Base-by-base conservation (phyloP, 2,113 vertebrate species). In the Agapornis roseicollis region DNA sequence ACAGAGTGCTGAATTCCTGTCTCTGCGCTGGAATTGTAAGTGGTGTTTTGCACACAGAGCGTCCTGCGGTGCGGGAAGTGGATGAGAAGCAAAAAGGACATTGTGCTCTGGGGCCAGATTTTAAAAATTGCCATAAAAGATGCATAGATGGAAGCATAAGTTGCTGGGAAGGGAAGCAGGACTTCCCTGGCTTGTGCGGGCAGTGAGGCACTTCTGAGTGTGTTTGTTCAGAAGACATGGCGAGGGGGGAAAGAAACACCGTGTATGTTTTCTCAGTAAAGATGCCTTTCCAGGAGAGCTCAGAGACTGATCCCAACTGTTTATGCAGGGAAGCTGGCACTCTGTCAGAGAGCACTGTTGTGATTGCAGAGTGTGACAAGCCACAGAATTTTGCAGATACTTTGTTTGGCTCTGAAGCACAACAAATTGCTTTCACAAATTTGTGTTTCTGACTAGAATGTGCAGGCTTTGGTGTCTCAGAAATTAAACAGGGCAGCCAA, bases 311-410 rank as follows among this genome's bases (percentile, higher is more conserved):
- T 63, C 60, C 24, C 19, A 37, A 25, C 28, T 60, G 72, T 84
- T 94, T 41, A 28, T 58, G 77, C 0, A 8, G 49, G 53, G 63
- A 71, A 47, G 46, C 0, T 96, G 95, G 81, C 89, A 46, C 33
- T 77, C 24, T 89, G 68, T 70, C 91, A 89, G 80, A 78, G 72
- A 96, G 50, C 78, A 71, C 42, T 27, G 0, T 73, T 74, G 65
- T 73, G 69, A 92, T 77, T 96, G 69, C 73, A 68, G 88, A 69
- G 41, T 77, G 68, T 93, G 93, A 83, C 52, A 92, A 80, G 80
- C 71, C 19, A 5, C 64, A 64, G 73, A 84, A 81, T 81, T 94
- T 80, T 53, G 56, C 83, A 90, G 68, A 88, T 80, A 72, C 0
- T 2, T 84, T 66, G 37, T 73, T 91, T 86, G 77, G 69, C 87